Conservation (phyloP, 2,888 invertebrate genomes). For the Apodemia hepburni region DNA sequence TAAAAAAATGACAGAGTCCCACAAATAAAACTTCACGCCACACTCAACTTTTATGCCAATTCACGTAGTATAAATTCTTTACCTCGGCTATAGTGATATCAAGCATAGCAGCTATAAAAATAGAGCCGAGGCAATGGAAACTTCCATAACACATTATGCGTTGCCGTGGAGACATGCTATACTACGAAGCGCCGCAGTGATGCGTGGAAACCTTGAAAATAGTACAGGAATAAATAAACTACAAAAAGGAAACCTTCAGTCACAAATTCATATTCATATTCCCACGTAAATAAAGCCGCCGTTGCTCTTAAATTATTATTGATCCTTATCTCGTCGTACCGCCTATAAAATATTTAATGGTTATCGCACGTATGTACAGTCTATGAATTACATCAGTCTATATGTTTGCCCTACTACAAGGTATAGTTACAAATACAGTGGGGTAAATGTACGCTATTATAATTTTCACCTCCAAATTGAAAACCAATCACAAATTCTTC, state of each 20-base stretch:
- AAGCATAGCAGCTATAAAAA: too few species aligned
- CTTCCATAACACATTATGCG: slow-evolving; percentile 1
- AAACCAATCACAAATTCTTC: too few species aligned
- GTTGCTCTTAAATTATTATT: neutral
- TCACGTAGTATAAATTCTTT: neutral
- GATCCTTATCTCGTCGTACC: neutral
- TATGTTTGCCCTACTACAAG: neutral
- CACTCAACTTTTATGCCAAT: too few species aligned
- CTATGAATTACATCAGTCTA: neutral
- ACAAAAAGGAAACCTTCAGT: neutral
- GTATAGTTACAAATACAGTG: neutral
- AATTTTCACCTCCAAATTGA: neutral
- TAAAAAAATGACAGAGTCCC: neutral
- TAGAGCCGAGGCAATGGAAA: neutral
- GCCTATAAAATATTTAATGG: neutral
- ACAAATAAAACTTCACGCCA: neutral
- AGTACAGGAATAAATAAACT: slow-evolving; percentile 1
- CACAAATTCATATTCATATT: neutral
- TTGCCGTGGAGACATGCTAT: neutral
- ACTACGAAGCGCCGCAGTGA: neutral
- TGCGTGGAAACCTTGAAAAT: slow-evolving; percentile 11
- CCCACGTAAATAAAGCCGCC: neutral
- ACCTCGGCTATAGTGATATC: neutral
- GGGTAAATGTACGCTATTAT: neutral
- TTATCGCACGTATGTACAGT: neutral